A percentile compares a stretch with the other conserved stretches of the same genome.
Evolutionary conservation across 37 sponge, comb jelly and placozoan species (phyloP).

Genomic region (Ephydatia muelleri): DNA sequence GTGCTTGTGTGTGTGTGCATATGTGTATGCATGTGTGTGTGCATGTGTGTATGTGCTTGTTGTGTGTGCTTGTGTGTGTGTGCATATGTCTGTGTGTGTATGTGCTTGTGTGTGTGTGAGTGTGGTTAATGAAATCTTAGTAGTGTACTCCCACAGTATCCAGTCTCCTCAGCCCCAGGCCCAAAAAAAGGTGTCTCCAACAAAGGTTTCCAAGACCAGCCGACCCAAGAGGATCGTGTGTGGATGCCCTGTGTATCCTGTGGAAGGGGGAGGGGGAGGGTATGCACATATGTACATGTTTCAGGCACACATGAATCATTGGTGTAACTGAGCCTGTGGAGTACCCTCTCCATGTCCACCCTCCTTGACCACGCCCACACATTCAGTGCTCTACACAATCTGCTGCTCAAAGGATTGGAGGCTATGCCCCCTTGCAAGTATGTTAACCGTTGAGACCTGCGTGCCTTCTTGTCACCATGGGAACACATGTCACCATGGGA

Average conservation of each 20-base stretch:
- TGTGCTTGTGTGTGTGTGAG: no score
- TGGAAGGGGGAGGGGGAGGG: background rate
- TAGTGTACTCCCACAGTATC: conserved; percentile 1
- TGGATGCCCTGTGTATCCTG: conserved; percentile 72
- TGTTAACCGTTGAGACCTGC: no score
- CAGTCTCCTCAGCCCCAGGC: conserved; percentile 9
- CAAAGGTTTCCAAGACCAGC: background rate
- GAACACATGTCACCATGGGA: no score
- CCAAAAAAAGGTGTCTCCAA: background rate
- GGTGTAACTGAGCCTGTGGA: background rate
- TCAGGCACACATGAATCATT: no score
- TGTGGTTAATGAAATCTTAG: no score
- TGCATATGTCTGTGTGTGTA: no score
- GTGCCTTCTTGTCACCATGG: conserved; percentile 1
- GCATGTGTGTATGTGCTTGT: no score
- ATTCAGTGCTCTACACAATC: conserved; percentile 56
- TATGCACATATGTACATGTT: no score
- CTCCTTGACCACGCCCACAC: background rate
- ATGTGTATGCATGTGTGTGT: no score
- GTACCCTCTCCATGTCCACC: background rate
- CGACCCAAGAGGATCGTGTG: background rate
- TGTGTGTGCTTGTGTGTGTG: no score
- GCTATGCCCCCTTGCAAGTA: conserved; percentile 58
- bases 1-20: no score
- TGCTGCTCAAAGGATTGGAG: conserved; percentile 27